These are phyloP conservation scores for Cliona cf. orientalis DNA, from an alignment of 37 sponge, comb jelly and placozoan genomes.

Conservation along the genomic window DNA sequence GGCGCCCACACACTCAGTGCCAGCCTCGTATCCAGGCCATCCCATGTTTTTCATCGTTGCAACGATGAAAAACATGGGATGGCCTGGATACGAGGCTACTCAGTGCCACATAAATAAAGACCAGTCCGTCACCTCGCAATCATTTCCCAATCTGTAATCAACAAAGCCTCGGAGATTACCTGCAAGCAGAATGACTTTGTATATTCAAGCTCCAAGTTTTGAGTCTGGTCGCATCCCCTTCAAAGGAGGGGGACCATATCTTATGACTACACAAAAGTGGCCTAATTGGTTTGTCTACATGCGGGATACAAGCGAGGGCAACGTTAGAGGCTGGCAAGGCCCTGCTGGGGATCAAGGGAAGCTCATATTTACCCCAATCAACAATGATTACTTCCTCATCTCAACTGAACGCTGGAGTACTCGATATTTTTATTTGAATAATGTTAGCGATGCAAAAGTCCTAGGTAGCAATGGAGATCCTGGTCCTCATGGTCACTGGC, in stretches of 20 bases:
- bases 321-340: conserved; percentile 3
- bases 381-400: background rate
- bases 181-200: no score
- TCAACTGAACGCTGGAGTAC: background rate
- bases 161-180: no score
- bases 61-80: no score
- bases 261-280: background rate
- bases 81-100: no score
- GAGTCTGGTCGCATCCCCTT: no score
- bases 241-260: background rate
- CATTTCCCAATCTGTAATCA: no score
- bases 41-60: no score
- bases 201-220: no score
- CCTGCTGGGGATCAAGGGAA: conserved; percentile 2
- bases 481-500: background rate
- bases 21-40: no score
- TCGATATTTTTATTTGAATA: background rate
- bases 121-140: no score
- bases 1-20: no score
- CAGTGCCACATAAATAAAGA: no score
- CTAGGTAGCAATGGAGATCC: background rate
- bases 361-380: background rate
- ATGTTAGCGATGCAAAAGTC: background rate
- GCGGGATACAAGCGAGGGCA: background rate
- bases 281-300: conserved; percentile 21